These are phyloP conservation scores for Pollimyrus isidori DNA, from an alignment of 2,113 vertebrate genomes.

Conservation along the genomic window DNA sequence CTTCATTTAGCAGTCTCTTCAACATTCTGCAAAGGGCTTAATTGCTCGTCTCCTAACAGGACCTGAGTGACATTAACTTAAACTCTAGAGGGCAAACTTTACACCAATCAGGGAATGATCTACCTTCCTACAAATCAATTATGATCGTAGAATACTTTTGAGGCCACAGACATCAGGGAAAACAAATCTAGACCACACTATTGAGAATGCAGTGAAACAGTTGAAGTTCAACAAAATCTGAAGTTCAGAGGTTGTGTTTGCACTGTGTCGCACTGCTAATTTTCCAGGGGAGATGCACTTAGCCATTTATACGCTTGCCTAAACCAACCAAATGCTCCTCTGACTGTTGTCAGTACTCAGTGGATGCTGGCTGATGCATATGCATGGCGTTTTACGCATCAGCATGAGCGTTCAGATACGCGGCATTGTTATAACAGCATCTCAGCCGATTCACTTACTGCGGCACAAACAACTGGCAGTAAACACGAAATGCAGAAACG, in stretches of 20 bases:
- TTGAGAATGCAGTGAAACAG: not conserved
- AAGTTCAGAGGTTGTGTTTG: not conserved
- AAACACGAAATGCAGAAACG: too few relatives aligned
- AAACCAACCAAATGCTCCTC: not conserved
- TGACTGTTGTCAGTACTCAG: not conserved
- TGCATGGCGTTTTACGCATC: not conserved
- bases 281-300: not conserved
- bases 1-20: not conserved
- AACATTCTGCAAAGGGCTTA: conserved; percentile 4
- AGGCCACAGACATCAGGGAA: not conserved
- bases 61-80: not conserved
- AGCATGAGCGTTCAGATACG: not conserved
- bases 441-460: not conserved
- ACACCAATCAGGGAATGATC: not conserved
- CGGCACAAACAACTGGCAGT: not conserved
- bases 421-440: too few relatives aligned
- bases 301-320: not conserved
- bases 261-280: not conserved
- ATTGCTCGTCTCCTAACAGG: not conserved
- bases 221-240: not conserved
- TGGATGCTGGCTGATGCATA: not conserved
- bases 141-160: not conserved
- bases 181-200: not conserved
- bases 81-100: not conserved
- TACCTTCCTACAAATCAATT: not conserved